Evolutionary conservation across 2,888 invertebrate species (phyloP), one percentile per base, ranked within the genome.

Genomic region (Melanostoma mellinum): DNA sequence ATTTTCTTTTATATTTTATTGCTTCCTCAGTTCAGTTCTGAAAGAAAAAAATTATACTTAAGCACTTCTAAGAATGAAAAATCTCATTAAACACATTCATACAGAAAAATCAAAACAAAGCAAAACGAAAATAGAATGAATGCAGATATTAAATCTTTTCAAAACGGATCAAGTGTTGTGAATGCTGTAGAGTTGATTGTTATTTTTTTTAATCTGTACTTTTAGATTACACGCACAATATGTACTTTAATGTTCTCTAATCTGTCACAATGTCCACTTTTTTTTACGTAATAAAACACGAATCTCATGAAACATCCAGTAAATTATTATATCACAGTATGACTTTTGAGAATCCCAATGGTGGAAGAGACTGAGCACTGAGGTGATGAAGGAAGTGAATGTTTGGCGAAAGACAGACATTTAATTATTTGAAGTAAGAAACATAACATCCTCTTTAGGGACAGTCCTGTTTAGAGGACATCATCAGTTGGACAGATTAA

Each of bases 211-310:
- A 6, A 20, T 20, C 44, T 35, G 36, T 46, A 9, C 55, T 78
- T 75, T 6, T 79, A 84, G 69, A 63, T 71, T 74, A 79, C 67
- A 84, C 84, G 84, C 84, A 84, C 84, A 84, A 67, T 71, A 38
- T 84, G 78, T 84, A 84, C 74, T 79, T 78, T 75, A 78, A 84
- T 84, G 61, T 75, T 79, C 71, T 79, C 65, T 84, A 75, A 84
- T 79, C 53, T 79, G 79, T 84, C 84, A 84, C 84, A 84, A 79
- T 71, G 6, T 67, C 56, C 50, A 50, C 32, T n/a, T 61, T 69
- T 35, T 42, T 44, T n/a, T 32, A 9, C 32, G 10, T 65, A 75
- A 71, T 40, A 6, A n/a, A 58, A 65, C 20, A 20, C 1, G 78
- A 35, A 50, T 74, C 65, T 71, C 80, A 71, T 65, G 32, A 69